Evolutionary conservation across 2,888 invertebrate genomes (phyloP).

Genomic region (Rhagium mordax): DNA sequence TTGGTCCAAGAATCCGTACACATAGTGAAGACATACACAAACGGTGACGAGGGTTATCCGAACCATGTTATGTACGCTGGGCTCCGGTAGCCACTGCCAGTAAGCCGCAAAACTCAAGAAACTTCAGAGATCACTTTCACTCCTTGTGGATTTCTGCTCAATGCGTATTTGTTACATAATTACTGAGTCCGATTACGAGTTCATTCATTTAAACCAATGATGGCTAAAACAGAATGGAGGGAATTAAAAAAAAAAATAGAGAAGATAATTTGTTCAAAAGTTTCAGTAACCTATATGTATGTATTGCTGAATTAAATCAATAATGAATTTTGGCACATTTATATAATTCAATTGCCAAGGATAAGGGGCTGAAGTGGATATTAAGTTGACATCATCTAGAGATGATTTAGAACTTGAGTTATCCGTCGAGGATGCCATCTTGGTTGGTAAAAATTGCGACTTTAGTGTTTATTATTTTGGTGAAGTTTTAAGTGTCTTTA

Average conservation of each 20-base stretch:
- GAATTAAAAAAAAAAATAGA: background rate
- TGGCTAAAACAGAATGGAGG: background rate
- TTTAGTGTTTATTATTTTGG: no score
- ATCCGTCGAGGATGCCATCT: no score
- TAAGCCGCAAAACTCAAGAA: slow-evolving; percentile 43
- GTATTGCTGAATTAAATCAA: no score
- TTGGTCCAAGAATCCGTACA: slow-evolving; percentile 55
- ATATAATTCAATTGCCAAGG: no score
- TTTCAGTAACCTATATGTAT: no score
- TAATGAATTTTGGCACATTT: no score
- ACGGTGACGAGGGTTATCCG: slow-evolving; percentile 54
- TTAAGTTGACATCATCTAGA: no score
- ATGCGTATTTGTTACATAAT: slow-evolving; percentile 22
- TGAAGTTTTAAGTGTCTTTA: no score
- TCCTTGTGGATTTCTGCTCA: slow-evolving; percentile 52
- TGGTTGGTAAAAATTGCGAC: no score
- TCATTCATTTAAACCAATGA: slow-evolving; percentile 4
- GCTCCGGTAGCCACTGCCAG: slow-evolving; percentile 40
- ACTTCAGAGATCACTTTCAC: slow-evolving; percentile 61
- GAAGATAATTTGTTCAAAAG: no score
- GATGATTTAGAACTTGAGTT: no score
- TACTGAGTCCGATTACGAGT: background rate
- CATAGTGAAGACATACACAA: slow-evolving; percentile 51
- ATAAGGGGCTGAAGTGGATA: no score
- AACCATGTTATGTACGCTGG: slow-evolving; percentile 55